A percentile compares a stretch with the other conserved stretches of the same genome.
Conservation (phyloP, 2,113 vertebrate species). For the Ochotona princeps region DNA sequence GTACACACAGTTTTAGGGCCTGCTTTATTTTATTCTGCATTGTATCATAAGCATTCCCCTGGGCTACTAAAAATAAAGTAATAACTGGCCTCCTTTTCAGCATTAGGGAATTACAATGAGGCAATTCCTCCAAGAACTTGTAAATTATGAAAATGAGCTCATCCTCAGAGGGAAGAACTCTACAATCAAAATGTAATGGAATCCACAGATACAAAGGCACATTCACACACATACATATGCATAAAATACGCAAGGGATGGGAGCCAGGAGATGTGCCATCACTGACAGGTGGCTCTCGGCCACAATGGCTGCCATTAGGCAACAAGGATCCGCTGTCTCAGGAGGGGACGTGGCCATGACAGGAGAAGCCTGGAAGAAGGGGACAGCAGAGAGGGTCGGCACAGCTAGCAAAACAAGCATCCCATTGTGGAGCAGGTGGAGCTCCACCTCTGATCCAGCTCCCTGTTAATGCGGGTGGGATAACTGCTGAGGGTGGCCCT, state of each 20-base stretch:
- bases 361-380: neutral
- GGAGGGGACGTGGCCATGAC: neutral
- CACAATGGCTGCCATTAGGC: neutral
- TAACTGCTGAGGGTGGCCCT: no score
- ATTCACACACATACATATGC: neutral
- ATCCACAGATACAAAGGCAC: neutral
- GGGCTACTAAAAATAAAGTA: slow-evolving; percentile 35
- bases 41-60: neutral
- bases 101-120: slow-evolving; percentile 11
- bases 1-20: neutral
- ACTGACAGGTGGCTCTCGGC: neutral
- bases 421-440: no score
- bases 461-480: no score
- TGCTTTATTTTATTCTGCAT: slow-evolving; percentile 7
- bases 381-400: no score
- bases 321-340: no score
- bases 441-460: no score
- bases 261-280: neutral
- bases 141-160: neutral
- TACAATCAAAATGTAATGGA: neutral
- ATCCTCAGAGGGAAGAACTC: neutral
- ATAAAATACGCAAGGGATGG: neutral
- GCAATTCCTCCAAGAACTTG: neutral
- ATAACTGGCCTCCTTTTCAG: neutral
- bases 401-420: no score